Base-by-base conservation (phyloP, 2,797 vertebrate genomes). In the Argentina silus region DNA sequence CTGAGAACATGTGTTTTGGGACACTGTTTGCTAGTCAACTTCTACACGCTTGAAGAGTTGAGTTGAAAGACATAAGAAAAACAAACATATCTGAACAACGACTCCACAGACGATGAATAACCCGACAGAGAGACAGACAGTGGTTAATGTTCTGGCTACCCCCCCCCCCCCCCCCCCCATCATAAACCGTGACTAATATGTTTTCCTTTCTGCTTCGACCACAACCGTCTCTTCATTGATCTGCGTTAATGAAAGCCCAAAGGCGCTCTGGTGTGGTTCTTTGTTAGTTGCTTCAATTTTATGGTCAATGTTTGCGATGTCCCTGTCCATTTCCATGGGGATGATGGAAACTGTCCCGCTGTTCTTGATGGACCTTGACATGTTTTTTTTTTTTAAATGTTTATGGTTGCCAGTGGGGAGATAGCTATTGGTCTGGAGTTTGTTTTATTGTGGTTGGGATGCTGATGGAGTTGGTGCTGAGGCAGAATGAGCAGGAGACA, bases 81-180 rank as follows among this genome's bases (percentile, higher is more conserved):
- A 81, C 86, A 86, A 85, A 79, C n/a, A n/a, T 63, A 76, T 83
- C 81, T 74, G 19, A 11, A 45, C 67, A 14, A 68, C 66, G 61
- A 71, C 73, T 78, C 73, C 59, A 78, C 78, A 86, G 75, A 81
- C 69, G 77, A 76, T 82, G 68, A 67, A 70, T 42, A 42, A 6
- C 45, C 64, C 64, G 14, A 1, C 61, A 15, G 27, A 63, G 12
- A 36, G 65, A 23, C 21, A 53, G 48, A 67, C 65, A 53, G 23
- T 51, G 10, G 53, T 42, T 81, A 60, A 77, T 75, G 66, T 70
- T 69, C 62, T 67, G 77, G 69, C 76, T 15, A 45, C 3, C 14
- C 11, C 48, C 62, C 63, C 51, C 11, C 43, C 3, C 14, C 11
- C 48, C 62, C 63, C 51, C 11, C 43, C 3, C 23, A 53, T 60